Evolutionary conservation across 2,797 vertebrate genomes (phyloP), one percentile per base, ranked within the genome.

Genomic region (Bufotes viridis): DNA sequence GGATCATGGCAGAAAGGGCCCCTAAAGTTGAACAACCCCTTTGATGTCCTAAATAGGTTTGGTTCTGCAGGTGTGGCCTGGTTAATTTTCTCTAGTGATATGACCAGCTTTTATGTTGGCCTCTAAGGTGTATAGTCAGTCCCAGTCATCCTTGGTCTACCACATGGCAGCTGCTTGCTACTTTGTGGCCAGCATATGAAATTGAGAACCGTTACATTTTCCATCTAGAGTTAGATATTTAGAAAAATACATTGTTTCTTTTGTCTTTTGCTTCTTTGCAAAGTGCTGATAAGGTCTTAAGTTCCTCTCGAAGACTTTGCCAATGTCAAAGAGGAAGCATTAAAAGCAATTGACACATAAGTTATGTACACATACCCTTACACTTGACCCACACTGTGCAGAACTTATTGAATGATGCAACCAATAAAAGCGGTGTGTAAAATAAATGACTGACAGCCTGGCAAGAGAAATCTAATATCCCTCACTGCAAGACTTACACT

Each of bases 321-420:
- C 84, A 86, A 55, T 57, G 61, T 86, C 61, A 87, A 87, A 87
- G 85, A 72, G 85, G 85, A 87, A 87, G 85, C 63, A 81, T 58
- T 80, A 61, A 81, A 81, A 81, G 78, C 85, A 74, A 87, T 87
- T 87, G 85, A 80, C 78, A 80, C 76, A 87, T 87, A 81, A 29
- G 55, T 29, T 60, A 15, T 86, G 84, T 80, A 51, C 63, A 86
- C 84, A 86, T 57, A 65, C 3, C 34, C 61, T 78, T 58, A 58
- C 51, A 69, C 60, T 78, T 79, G 63, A 67, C 84, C 49, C 76
- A 20, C 20, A 53, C 61, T 29, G 72, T 29, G 58, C 49, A 65
- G 69, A 63, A 34, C 34, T 24, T 29, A 65, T 34, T 24, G 22
- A 55, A 78, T 78, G 74, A 78, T 78, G 74, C 74, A 78, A 78